Conservation (phyloP, 2,888 invertebrate genomes). For the Torymus texanus region DNA sequence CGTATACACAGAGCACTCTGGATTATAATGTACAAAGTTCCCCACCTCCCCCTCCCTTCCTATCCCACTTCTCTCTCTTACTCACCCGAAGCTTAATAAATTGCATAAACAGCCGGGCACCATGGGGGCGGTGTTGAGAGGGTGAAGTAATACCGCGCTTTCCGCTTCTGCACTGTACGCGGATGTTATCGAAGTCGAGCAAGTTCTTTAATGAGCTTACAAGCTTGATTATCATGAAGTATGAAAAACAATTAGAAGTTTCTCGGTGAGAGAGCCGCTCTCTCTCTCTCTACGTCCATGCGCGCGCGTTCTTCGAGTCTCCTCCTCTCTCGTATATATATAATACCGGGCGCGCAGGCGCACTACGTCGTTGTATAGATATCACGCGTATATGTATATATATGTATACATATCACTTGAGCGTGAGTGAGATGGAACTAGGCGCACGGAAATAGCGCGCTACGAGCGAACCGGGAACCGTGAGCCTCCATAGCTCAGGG, state of each 20-base stretch:
- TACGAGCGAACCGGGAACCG: slow-evolving; percentile 63
- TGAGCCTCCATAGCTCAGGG: slow-evolving; percentile 53
- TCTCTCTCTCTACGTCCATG: not conserved
- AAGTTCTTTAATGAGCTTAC: slow-evolving; percentile 46
- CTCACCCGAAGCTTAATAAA: slow-evolving; percentile 32
- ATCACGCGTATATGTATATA: too few relatives aligned
- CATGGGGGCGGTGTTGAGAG: too few relatives aligned
- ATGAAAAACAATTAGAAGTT: slow-evolving; percentile 48
- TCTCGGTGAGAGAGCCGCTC: slow-evolving; percentile 1
- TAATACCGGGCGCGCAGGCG: too few relatives aligned
- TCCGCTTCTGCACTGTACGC: not conserved
- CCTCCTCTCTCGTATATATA: too few relatives aligned
- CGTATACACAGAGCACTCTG: too few relatives aligned
- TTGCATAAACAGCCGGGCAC: slow-evolving; percentile 30
- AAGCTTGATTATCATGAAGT: slow-evolving; percentile 38
- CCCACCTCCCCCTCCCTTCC: too few relatives aligned
- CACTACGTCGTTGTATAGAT: too few relatives aligned
- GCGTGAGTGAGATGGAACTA: slow-evolving; percentile 23
- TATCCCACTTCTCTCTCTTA: not conserved
- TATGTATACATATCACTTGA: not conserved
- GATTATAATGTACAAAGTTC: too few relatives aligned
- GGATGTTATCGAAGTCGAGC: slow-evolving; percentile 28
- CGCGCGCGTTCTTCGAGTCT: not conserved
- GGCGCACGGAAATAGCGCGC: slow-evolving; percentile 18
- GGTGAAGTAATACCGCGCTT: too few relatives aligned